phyloP scores from a whole-genome alignment of 2,113 vertebrate species.

The Microtus pennsylvanicus region DNA sequence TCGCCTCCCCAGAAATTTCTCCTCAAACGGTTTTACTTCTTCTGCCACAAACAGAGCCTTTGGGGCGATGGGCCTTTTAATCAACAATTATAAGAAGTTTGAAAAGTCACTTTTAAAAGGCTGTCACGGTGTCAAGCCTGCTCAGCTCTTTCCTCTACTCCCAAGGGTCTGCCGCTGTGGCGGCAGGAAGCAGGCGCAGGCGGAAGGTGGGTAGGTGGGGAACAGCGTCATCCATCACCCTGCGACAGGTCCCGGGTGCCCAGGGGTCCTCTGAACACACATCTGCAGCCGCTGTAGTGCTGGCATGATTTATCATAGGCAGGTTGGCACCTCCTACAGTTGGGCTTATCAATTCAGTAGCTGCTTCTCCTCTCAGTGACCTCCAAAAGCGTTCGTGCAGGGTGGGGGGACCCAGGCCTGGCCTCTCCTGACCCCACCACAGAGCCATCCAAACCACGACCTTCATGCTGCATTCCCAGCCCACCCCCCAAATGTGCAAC shows the following conservation, averaged over 20 bases:
- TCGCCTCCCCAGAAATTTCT: slow-evolving; percentile 56
- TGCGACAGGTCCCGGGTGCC: slow-evolving; percentile 46
- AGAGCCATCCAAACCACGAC: neutral
- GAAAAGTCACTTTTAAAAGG: slow-evolving; percentile 77
- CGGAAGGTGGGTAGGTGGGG: neutral
- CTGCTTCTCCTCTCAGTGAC: neutral
- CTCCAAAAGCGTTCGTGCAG: neutral
- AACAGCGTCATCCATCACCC: slow-evolving; percentile 63
- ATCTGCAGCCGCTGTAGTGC: neutral
- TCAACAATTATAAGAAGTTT: slow-evolving; percentile 77
- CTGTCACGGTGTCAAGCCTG: slow-evolving; percentile 9
- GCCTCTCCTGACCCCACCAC: neutral
- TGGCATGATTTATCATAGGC: slow-evolving; percentile 49
- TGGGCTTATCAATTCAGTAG: neutral
- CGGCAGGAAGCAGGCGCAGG: slow-evolving; percentile 8
- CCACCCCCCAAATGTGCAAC: neutral
- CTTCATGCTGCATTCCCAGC: neutral
- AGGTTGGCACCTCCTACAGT: neutral
- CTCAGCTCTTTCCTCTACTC: slow-evolving; percentile 58
- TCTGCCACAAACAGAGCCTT: slow-evolving; percentile 41
- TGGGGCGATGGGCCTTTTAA: slow-evolving; percentile 70
- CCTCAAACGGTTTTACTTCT: slow-evolving; percentile 62
- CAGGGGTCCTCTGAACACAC: neutral
- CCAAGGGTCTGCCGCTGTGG: slow-evolving; percentile 26
- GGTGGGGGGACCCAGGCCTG: too few species aligned